Evolutionary conservation across 2,113 vertebrate genomes (phyloP).

Genomic region (Panurus biarmicus): DNA sequence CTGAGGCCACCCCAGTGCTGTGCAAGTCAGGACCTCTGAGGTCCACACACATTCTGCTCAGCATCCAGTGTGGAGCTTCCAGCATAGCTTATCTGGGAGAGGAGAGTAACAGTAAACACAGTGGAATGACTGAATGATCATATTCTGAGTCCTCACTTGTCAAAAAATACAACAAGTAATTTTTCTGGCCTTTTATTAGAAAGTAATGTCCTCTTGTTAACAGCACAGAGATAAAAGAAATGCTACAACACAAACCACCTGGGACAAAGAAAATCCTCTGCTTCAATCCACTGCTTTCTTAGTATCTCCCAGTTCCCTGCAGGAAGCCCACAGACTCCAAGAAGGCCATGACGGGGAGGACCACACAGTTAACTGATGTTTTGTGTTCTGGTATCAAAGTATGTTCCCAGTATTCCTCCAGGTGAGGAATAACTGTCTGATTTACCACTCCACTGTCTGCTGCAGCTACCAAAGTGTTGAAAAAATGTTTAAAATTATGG

Average conservation of each 20-base stretch:
- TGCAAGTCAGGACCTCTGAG: neutral
- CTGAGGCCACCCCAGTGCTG: neutral
- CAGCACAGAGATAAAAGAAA: constrained; percentile 59
- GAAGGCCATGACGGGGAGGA: neutral
- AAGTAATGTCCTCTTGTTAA: constrained; percentile 72
- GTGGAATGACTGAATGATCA: neutral
- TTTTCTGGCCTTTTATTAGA: constrained; percentile 72
- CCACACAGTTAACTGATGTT: neutral
- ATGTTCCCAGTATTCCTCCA: neutral
- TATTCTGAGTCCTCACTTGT: neutral
- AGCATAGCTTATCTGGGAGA: neutral
- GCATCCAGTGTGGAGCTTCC: fast-evolving
- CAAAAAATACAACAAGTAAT: neutral
- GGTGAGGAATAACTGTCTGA: neutral
- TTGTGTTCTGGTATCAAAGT: constrained; percentile 24
- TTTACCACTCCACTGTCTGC: neutral
- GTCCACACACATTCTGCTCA: fast-evolving
- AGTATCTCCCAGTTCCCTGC: neutral
- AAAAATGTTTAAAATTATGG: constrained; percentile 2
- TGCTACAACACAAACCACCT: constrained; percentile 71
- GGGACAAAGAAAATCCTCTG: constrained; percentile 58
- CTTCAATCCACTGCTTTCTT: neutral
- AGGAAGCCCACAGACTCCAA: neutral
- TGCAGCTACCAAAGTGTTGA: constrained; percentile 6
- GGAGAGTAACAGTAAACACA: neutral